Evolutionary conservation across 2,888 invertebrate species (phyloP), one percentile per base, ranked within the genome.

Genomic region (Monopis laevigella): DNA sequence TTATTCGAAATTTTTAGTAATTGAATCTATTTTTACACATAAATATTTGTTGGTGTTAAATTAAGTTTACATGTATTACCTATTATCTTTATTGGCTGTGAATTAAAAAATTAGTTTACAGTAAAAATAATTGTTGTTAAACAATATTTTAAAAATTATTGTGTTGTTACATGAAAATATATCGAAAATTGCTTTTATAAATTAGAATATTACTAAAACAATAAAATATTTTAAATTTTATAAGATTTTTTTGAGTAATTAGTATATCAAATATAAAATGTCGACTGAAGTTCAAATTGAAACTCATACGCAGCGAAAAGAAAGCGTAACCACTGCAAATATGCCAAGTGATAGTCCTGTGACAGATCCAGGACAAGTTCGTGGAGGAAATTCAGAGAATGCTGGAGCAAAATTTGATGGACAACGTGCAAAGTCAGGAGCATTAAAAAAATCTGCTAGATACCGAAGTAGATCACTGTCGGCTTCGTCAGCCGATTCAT

Each of bases 401-500:
- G 63, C 81, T 41, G 73, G 80, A 3, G 65, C 61, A 7, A 78
- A 78, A 48, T 80, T 80, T 44, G 80, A 78, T 7, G 77, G 74
- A 0, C 75, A 62, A 45, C 63, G 80, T 45, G 74, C 61, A 44
- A 82, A 82, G 56, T 88, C 91, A 2, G 88, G 92, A 47, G 92
- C 92, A 7, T 67, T 93, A 63, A 93, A 94, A 81, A 93, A 93
- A 66, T 88, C 93, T 11, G 92, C 90, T 52, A 84, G 95, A 40
- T 93, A 96, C 63, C 83, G 95, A 41, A 95, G 94, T 62, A 86
- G 96, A 46, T 96, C 96, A 0, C 81, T 96, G 16, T 96, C 96
- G 8, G 96, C 95, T 2, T 96, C 96, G 5, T 96, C 96, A 26
- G 94, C 94, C 41, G 96, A 96, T 70, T 96, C 96, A 14, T 96